Conservation (phyloP, 2,113 vertebrate genomes). For the Grallaria varia region DNA sequence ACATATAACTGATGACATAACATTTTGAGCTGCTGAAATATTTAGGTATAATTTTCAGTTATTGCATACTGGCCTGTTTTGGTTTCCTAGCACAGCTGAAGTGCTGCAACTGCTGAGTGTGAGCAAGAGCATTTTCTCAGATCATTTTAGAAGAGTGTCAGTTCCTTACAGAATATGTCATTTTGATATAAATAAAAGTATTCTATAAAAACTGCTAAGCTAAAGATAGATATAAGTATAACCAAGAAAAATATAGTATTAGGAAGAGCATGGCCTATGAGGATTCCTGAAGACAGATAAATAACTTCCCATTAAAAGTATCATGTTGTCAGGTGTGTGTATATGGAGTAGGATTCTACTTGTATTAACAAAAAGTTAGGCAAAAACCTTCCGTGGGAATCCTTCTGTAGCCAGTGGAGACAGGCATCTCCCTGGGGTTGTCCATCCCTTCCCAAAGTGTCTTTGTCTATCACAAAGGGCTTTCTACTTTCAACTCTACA, state of each 20-base stretch:
- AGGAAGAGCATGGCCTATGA: neutral
- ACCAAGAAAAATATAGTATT: neutral
- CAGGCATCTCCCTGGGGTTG: neutral
- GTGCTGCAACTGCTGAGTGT: neutral
- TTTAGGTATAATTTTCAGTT: conserved; percentile 47
- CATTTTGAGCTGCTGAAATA: conserved; percentile 51
- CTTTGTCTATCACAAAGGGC: neutral
- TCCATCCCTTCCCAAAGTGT: neutral
- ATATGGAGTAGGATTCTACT: neutral
- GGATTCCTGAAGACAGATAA: neutral
- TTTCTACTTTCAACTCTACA: neutral
- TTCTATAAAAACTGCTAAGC: conserved; percentile 13
- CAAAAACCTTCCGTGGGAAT: neutral
- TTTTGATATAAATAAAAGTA: conserved; percentile 30
- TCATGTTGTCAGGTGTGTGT: neutral
- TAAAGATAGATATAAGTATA: neutral
- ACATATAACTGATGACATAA: conserved; percentile 47
- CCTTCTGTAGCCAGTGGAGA: neutral
- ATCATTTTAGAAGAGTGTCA: conserved; percentile 9
- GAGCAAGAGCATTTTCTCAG: conserved; percentile 30
- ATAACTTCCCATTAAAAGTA: neutral
- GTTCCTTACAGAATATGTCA: neutral
- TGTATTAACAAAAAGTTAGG: neutral
- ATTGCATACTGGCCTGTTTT: conserved; percentile 15
- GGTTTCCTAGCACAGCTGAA: neutral